Percentiles rank a stretch among this genome's conserved stretches.
Evolutionary conservation across 2,888 invertebrate species (phyloP).

Genomic region (Brenthis hecate): DNA sequence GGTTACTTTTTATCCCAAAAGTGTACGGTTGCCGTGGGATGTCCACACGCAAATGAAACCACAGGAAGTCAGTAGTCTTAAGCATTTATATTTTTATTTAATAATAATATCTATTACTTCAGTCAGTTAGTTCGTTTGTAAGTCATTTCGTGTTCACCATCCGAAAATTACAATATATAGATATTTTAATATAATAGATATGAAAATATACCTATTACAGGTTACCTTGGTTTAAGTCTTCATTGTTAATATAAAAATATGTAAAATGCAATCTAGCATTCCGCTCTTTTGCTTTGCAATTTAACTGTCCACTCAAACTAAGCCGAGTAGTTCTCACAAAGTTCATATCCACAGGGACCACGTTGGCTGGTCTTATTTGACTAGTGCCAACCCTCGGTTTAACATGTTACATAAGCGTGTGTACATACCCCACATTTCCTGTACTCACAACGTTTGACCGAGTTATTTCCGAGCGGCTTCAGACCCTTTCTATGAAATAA

Average conservation of each 20-base stretch:
- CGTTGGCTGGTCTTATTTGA: slow-evolving; percentile 28
- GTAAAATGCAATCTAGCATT: background rate
- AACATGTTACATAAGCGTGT: slow-evolving; percentile 17
- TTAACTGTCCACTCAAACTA: background rate
- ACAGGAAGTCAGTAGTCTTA: too few relatives aligned
- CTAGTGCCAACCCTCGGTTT: slow-evolving; percentile 20
- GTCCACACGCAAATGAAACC: too few relatives aligned
- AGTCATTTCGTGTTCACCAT: too few relatives aligned
- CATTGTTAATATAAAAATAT: background rate
- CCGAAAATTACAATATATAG: too few relatives aligned
- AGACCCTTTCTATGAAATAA: slow-evolving; percentile 27
- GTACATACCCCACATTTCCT: slow-evolving; percentile 30
- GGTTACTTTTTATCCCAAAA: too few relatives aligned
- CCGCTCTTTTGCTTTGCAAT: slow-evolving; percentile 2
- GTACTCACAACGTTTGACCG: slow-evolving; percentile 47
- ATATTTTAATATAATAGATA: too few relatives aligned
- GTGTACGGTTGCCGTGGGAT: too few relatives aligned
- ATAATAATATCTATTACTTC: too few relatives aligned
- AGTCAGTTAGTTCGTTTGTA: too few relatives aligned
- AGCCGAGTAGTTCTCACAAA: slow-evolving; percentile 1
- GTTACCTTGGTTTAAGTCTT: too few relatives aligned
- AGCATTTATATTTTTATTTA: too few relatives aligned
- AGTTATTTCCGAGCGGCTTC: slow-evolving; percentile 52
- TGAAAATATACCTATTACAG: too few relatives aligned
- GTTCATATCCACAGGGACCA: slow-evolving; percentile 10